These are phyloP conservation scores for Pristionchus arcanus DNA, from an alignment of 2,888 invertebrate species.

Conservation along the genomic window DNA sequence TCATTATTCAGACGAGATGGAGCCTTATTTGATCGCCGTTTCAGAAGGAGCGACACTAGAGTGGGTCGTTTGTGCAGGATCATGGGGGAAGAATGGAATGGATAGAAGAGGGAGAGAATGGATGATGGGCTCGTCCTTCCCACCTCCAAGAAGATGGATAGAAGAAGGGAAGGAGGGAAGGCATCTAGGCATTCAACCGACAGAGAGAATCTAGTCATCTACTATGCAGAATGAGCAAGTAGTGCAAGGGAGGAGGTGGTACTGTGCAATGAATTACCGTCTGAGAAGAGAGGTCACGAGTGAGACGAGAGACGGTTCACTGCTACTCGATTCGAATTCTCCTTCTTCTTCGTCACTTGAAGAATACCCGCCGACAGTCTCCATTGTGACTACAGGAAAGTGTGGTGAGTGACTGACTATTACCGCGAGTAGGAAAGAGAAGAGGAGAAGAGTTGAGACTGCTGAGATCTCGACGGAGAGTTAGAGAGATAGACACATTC, in stretches of 20 bases:
- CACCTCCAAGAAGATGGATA: conserved; percentile 26
- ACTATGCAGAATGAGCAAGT: conserved; percentile 24
- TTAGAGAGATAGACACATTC: not conserved
- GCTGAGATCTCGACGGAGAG: not conserved
- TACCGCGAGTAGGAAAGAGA: not conserved
- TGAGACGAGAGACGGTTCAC: not conserved
- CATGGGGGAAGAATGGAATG: not conserved
- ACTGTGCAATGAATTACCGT: not conserved
- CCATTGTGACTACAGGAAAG: conserved; percentile 47
- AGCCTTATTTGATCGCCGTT: conserved; percentile 28
- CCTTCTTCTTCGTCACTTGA: conserved; percentile 43
- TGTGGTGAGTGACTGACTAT: conserved; percentile 44
- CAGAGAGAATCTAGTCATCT: not conserved
- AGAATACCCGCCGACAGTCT: conserved; percentile 16
- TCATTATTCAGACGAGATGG: conserved; percentile 32
- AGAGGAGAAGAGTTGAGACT: not conserved
- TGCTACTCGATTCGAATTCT: not conserved
- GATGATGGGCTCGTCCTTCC: not conserved
- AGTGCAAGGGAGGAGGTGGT: not conserved
- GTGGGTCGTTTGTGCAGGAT: conserved; percentile 39
- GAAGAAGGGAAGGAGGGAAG: conserved; percentile 7
- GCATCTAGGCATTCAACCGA: not conserved
- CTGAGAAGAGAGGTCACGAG: conserved; percentile 31
- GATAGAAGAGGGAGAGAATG: not conserved
- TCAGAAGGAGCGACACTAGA: conserved; percentile 17